These are phyloP conservation scores for Pteruthius melanotis DNA, from an alignment of 2,113 vertebrate genomes.

Conservation along the genomic window DNA sequence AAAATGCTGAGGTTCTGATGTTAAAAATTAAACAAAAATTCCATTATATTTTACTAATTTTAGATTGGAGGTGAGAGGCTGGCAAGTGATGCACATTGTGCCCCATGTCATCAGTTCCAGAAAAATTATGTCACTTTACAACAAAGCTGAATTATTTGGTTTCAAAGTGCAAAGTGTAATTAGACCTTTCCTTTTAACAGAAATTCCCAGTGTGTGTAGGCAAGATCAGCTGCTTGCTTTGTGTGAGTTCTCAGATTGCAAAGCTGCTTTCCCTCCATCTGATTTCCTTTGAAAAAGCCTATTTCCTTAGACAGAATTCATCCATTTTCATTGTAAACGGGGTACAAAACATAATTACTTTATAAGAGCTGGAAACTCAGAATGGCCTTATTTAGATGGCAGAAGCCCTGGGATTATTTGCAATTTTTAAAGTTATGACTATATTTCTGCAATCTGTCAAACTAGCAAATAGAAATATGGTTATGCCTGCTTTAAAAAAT, in stretches of 20 bases:
- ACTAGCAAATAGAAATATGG: background rate
- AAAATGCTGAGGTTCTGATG: background rate
- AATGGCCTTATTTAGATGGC: background rate
- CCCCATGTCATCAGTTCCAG: background rate
- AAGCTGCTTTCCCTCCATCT: background rate
- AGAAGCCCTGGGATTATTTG: background rate
- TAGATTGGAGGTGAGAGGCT: background rate
- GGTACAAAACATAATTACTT: background rate
- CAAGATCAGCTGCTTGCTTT: conserved; percentile 42
- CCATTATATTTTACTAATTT: background rate
- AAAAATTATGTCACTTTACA: background rate
- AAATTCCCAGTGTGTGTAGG: background rate
- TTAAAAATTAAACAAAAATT: background rate
- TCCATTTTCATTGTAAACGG: conserved; percentile 15
- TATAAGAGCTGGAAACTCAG: background rate
- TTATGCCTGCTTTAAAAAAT: background rate
- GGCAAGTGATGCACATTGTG: background rate
- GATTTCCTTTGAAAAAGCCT: conserved; percentile 21
- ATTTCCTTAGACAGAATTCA: conserved; percentile 1
- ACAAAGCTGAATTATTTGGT: background rate
- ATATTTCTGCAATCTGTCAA: background rate
- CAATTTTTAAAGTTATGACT: background rate
- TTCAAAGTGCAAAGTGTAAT: conserved; percentile 22
- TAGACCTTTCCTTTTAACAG: conserved; percentile 34
- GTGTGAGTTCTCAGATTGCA: conserved; percentile 28